phyloP scores from a whole-genome alignment of 2,113 vertebrate genomes.

The Camelus bactrianus region DNA sequence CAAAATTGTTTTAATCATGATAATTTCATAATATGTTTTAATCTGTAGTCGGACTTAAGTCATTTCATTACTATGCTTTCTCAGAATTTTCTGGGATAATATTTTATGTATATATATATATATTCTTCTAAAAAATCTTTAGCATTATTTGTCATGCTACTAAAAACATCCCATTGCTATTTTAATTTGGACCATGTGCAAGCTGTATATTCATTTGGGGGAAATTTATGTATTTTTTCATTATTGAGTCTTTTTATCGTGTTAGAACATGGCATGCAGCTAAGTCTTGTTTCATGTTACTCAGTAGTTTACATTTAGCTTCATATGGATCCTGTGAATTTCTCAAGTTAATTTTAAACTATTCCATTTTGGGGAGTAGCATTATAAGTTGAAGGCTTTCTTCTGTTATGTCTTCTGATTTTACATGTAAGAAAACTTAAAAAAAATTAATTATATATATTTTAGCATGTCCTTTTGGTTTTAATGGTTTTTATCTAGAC shows the following conservation, averaged over 20 bases:
- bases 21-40: background rate
- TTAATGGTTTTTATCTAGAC: background rate
- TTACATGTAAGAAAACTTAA: background rate
- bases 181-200: constrained; percentile 12
- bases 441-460: constrained; percentile 23
- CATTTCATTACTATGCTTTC: background rate
- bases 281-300: background rate
- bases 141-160: background rate
- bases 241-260: background rate
- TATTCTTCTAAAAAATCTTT: background rate
- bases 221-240: background rate
- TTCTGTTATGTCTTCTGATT: constrained; percentile 30
- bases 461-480: constrained; percentile 25
- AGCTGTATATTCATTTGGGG: background rate
- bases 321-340: background rate
- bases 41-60: background rate
- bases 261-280: background rate
- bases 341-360: constrained; percentile 32
- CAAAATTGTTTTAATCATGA: background rate
- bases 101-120: background rate
- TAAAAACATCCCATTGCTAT: background rate
- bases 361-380: background rate
- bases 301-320: background rate
- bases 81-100: constrained; percentile 8
- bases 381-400: constrained; percentile 18